Evolutionary conservation across 2,888 invertebrate species (phyloP), one percentile per base, ranked within the genome.

Genomic region (Drosophila recens): DNA sequence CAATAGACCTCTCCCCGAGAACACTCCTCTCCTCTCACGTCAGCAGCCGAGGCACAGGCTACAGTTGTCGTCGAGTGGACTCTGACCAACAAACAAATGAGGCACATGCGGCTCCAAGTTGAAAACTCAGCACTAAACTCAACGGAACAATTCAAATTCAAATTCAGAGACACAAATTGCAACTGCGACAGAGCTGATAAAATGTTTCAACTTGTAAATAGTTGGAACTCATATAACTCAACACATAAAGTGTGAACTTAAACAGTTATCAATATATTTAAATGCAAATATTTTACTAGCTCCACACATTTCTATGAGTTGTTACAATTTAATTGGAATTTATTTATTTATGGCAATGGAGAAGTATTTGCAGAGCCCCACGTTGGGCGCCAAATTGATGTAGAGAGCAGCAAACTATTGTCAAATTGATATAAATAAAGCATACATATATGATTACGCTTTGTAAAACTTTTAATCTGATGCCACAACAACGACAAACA

Each of bases 71-170:
- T 75, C 81, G 64, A 89, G 74, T 86, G 80, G 75, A 83, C 75
- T 75, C 72, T 82, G 78, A 69, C 59, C 89, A 80, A 78, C 83
- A 88, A 88, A 80, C 74, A 88, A 88, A 88, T 86, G 83, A 79
- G 72, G 83, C 72, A 77, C 71, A 88, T 86, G 77, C 87, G 69
- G 59, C 71, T 30, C 53, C 11, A 40, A 30, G 40, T 46, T 15
- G 17, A 48, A 67, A 74, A 43, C 67, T 71, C 51, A 67, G 56
- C 53, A 23, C 27, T 27, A 27, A 53, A 79, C 71, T 67, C 67
- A 87, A 63, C 30, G 17, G 20, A 34, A 68, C 82, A 75, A 82
- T 85, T 69, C 82, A 79, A 72, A 88, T 87, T 79, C 73, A 20
- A 51, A 34, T 52, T 40, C 33, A 70, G 72, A 89, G 54, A 40